Evolutionary conservation across 2,113 vertebrate species (phyloP), one percentile per base, ranked within the genome.

Genomic region (Mesocricetus auratus): DNA sequence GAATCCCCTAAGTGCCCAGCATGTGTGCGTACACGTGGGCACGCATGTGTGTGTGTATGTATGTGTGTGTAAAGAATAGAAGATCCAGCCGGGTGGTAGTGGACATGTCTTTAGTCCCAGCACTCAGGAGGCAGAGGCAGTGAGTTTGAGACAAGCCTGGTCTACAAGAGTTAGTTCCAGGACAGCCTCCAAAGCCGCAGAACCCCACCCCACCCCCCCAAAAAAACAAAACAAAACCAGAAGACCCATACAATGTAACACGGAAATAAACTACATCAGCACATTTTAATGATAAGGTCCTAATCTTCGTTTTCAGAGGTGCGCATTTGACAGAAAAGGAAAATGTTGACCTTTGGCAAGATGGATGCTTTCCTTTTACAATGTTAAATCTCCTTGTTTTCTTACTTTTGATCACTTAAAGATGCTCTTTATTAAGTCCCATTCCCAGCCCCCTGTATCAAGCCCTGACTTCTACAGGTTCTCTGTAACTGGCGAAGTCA

Each of bases 1-100:
- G 64, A 36, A 39, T 26, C 56, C 5, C 26, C 7, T 13, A 0
- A 21, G 78, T 9, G 2, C 3, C 11, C 17, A 0, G 13, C 19
- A 7, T 29, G n/a, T n/a, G n/a, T n/a, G n/a, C n/a, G n/a, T n/a
- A n/a, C n/a, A n/a, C n/a, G n/a, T n/a, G n/a, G n/a, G n/a, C n/a
- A n/a, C n/a, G n/a, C n/a, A n/a, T n/a, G n/a, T n/a, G n/a, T n/a
- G n/a, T n/a, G n/a, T n/a, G n/a, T n/a, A n/a, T n/a, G n/a, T n/a
- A n/a, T n/a, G n/a, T n/a, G n/a, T n/a, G n/a, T n/a, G n/a, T n/a
- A n/a, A n/a, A n/a, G n/a, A n/a, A n/a, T n/a, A n/a, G n/a, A n/a
- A n/a, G n/a, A n/a, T n/a, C n/a, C n/a, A n/a, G n/a, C n/a, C n/a
- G n/a, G n/a, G n/a, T n/a, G n/a, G n/a, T n/a, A n/a, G n/a, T n/a